Conservation (phyloP, 2,888 invertebrate species). For the Trichopria drosophilae region DNA sequence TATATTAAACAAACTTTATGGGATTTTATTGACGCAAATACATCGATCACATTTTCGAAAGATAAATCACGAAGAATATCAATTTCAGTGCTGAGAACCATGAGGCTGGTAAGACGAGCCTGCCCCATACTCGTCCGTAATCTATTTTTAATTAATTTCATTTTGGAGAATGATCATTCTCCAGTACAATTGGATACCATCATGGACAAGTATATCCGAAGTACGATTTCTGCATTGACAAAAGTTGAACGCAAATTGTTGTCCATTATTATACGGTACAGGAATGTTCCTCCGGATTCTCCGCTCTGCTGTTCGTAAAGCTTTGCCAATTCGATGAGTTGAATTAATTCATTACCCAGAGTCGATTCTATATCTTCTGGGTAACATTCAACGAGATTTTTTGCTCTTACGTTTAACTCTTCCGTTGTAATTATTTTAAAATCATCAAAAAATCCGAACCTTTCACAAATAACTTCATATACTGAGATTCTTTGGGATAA, state of each 20-base stretch:
- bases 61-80: too few relatives aligned
- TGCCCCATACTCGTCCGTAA: slow-evolving; percentile 8
- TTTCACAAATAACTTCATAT: slow-evolving; percentile 11
- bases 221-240: slow-evolving; percentile 9
- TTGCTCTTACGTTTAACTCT: too few relatives aligned
- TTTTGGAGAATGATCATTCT: slow-evolving; percentile 10
- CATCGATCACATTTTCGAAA: too few relatives aligned
- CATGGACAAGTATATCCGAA: slow-evolving; percentile 11
- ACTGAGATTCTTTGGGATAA: slow-evolving; percentile 11
- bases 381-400: slow-evolving; percentile 1
- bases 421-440: neutral
- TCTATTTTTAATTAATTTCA: slow-evolving; percentile 13
- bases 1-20: too few relatives aligned
- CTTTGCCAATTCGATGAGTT: too few relatives aligned
- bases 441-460: slow-evolving; percentile 4
- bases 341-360: slow-evolving; percentile 15
- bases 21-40: too few relatives aligned
- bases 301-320: too few relatives aligned
- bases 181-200: slow-evolving; percentile 16
- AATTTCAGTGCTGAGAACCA: too few relatives aligned
- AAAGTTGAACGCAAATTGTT: slow-evolving; percentile 8
- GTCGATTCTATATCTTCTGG: slow-evolving; percentile 12
- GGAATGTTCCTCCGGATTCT: slow-evolving; percentile 5
- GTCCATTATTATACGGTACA: slow-evolving; percentile 6
- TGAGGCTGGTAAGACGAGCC: slow-evolving; percentile 3